Evolutionary conservation across 2,888 invertebrate species (phyloP).

Genomic region (Erebia palarica): DNA sequence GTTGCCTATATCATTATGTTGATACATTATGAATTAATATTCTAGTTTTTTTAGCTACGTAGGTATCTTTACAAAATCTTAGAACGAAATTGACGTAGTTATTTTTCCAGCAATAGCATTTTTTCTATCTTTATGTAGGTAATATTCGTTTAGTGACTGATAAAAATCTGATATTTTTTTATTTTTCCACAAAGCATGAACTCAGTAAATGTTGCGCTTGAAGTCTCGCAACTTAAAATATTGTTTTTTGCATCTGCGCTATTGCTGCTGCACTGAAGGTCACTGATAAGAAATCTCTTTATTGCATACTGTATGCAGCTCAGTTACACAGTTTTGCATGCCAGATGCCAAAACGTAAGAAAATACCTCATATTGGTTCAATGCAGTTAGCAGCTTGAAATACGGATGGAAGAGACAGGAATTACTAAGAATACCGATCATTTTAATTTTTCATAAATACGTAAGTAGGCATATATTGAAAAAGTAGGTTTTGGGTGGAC

Average conservation of each 20-base stretch:
- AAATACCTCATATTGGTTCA: conserved; percentile 6
- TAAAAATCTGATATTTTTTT: too few species aligned
- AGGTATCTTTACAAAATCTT: too few species aligned
- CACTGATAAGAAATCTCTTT: conserved; percentile 76
- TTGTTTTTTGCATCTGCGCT: conserved; percentile 43
- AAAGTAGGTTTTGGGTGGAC: too few species aligned
- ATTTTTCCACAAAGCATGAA: too few species aligned
- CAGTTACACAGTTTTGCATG: conserved; percentile 27
- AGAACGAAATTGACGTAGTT: too few species aligned
- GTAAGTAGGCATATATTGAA: background rate
- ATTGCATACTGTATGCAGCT: conserved; percentile 54
- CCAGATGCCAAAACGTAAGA: conserved; percentile 5
- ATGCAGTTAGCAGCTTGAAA: background rate
- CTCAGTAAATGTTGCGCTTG: conserved; percentile 19
- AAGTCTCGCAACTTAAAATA: conserved; percentile 34
- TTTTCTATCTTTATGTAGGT: too few species aligned
- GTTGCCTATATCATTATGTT: too few species aligned
- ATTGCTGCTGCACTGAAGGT: conserved; percentile 66
- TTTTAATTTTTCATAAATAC: background rate
- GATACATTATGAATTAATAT: too few species aligned
- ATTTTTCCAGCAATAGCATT: too few species aligned
- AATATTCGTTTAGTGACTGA: too few species aligned
- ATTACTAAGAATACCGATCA: background rate
- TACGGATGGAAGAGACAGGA: too few species aligned
- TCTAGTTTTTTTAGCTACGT: too few species aligned